These are phyloP conservation scores for Drosophila repletoides DNA, from an alignment of 1,140 invertebrate genomes.

Conservation along the genomic window DNA sequence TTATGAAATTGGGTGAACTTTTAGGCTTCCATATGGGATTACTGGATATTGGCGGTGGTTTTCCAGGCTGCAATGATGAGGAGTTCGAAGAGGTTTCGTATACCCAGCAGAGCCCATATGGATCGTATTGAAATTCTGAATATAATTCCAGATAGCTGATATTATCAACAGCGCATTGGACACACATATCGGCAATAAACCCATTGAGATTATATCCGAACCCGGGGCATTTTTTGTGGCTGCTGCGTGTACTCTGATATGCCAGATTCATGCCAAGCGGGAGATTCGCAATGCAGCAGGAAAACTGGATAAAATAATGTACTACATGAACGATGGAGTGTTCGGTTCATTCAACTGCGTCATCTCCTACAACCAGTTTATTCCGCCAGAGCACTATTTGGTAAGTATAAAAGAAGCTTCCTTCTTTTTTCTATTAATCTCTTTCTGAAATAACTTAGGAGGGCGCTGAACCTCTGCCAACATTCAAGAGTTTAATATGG, in stretches of 20 bases:
- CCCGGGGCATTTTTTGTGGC: conserved; percentile 98
- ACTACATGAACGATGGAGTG: conserved; percentile 98
- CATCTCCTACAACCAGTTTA: conserved; percentile 94
- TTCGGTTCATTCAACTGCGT: conserved; percentile 99
- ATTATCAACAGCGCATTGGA: conserved; percentile 89
- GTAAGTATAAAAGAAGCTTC: no score
- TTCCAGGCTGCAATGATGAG: conserved; percentile 88
- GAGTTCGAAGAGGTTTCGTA: conserved; percentile 86
- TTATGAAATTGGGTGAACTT: conserved; percentile 88
- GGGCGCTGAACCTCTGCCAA: conserved; percentile 36
- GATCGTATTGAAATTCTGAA: no score
- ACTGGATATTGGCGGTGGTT: conserved; percentile 94
- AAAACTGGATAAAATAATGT: conserved; percentile 89
- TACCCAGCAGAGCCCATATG: conserved; percentile 2
- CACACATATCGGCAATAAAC: conserved; percentile 89
- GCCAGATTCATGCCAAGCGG: conserved; percentile 92
- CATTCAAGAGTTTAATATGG: conserved; percentile 88
- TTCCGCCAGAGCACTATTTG: conserved; percentile 64
- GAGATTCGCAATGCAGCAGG: conserved; percentile 84
- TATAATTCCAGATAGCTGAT: conserved; percentile 85
- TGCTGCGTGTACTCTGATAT: conserved; percentile 95
- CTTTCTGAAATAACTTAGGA: no score
- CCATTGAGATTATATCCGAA: conserved; percentile 95
- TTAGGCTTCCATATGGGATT: conserved; percentile 89
- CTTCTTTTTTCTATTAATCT: no score